phyloP scores from a whole-genome alignment of 2,888 invertebrate species.

The Saturnia japonica region DNA sequence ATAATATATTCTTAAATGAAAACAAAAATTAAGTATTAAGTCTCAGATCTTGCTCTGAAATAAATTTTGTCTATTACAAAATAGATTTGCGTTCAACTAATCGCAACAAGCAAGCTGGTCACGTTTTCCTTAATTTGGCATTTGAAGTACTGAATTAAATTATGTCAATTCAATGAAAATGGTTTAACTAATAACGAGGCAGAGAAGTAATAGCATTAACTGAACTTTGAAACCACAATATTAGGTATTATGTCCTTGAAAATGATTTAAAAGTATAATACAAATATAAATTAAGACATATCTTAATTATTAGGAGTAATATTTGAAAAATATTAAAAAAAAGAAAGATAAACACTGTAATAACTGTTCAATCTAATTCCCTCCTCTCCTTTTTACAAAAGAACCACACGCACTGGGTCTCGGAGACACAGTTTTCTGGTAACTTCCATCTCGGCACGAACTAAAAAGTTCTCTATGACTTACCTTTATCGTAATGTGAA shows the following conservation, averaged over 20 bases:
- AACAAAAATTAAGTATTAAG: no score
- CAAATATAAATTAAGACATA: background rate
- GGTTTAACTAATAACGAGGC: background rate
- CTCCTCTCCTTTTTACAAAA: no score
- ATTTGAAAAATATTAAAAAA: background rate
- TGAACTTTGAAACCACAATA: background rate
- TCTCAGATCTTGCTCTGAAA: no score
- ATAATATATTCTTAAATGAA: background rate
- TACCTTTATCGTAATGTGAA: no score
- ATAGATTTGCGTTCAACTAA: background rate
- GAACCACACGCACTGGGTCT: no score
- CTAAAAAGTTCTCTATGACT: no score
- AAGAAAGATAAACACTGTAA: background rate
- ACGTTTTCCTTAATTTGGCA: slow-evolving; percentile 7
- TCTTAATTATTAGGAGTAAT: background rate
- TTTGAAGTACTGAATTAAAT: slow-evolving; percentile 7
- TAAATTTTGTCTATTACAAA: background rate
- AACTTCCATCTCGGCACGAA: no score
- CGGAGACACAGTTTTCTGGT: no score
- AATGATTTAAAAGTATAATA: background rate
- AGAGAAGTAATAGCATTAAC: background rate
- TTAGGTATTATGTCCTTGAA: background rate
- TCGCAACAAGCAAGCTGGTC: background rate
- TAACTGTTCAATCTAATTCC: no score
- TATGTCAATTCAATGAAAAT: slow-evolving; percentile 6